These are phyloP conservation scores for Xestia c-nigrum DNA, from an alignment of 2,888 invertebrate species.

Conservation along the genomic window DNA sequence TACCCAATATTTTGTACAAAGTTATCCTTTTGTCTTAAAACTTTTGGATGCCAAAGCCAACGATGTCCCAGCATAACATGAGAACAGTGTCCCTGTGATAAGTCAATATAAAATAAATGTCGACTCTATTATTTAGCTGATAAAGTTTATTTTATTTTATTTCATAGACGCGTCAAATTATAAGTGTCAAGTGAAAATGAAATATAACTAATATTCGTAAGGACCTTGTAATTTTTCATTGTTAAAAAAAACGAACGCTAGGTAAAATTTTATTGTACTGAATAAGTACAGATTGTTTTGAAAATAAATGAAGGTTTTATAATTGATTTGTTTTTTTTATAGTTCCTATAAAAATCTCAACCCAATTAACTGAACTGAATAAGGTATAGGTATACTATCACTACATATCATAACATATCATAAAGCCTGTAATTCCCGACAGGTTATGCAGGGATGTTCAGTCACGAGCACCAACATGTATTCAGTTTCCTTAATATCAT, in stretches of 20 bases:
- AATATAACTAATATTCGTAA: constrained; percentile 63
- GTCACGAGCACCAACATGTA: too few relatives aligned
- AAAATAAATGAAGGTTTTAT: constrained; percentile 82
- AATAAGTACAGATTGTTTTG: constrained; percentile 83
- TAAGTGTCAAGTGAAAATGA: constrained; percentile 66
- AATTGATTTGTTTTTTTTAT: constrained; percentile 52
- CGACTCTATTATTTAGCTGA: constrained; percentile 50
- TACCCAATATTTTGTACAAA: constrained; percentile 51
- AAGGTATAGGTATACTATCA: background rate
- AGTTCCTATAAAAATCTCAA: background rate
- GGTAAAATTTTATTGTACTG: constrained; percentile 84
- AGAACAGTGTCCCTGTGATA: constrained; percentile 56
- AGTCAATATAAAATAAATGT: constrained; percentile 57
- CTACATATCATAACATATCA: background rate
- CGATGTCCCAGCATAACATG: constrained; percentile 39
- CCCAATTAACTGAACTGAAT: background rate
- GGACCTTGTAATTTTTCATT: constrained; percentile 81
- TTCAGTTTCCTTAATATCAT: too few relatives aligned
- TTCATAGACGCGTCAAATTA: constrained; percentile 59
- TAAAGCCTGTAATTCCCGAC: too few relatives aligned
- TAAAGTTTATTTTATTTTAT: constrained; percentile 51
- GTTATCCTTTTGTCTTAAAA: constrained; percentile 1
- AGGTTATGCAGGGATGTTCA: too few relatives aligned
- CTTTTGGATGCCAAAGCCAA: constrained; percentile 28
- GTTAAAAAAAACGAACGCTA: constrained; percentile 79